phyloP scores from a whole-genome alignment of 2,113 vertebrate species.

The Andinoacara biseriatus region DNA sequence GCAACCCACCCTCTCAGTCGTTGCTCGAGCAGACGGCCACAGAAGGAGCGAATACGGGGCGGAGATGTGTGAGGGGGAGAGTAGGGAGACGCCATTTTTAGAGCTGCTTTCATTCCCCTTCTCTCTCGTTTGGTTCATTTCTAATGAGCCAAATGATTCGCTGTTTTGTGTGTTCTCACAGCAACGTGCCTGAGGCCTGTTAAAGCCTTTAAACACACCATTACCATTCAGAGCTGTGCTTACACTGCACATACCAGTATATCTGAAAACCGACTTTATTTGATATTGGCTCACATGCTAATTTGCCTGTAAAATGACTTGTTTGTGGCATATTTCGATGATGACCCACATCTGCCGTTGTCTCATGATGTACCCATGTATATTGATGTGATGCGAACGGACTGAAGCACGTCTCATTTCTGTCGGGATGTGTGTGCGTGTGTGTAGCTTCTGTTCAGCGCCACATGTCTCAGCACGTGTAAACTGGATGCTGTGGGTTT shows the following conservation, averaged over 20 bases:
- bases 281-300: not conserved
- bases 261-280: not conserved
- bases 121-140: conserved; percentile 28
- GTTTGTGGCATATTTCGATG: not conserved
- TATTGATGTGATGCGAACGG: conserved; percentile 31
- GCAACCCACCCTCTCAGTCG: conserved; percentile 52
- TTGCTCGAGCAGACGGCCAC: conserved; percentile 43
- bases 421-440: not conserved
- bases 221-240: not conserved
- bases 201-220: not conserved
- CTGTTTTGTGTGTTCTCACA: not conserved
- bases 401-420: conserved; percentile 34
- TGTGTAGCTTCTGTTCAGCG: not conserved
- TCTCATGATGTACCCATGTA: conserved; percentile 23
- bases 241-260: not conserved
- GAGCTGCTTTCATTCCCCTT: conserved; percentile 43
- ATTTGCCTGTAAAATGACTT: not conserved
- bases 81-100: conserved; percentile 61
- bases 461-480: conserved; percentile 34
- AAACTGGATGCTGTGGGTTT: not conserved
- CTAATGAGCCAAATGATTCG: conserved; percentile 9
- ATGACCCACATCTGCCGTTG: conserved; percentile 21
- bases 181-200: not conserved
- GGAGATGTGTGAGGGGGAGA: not conserved
- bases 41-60: conserved; percentile 29